Base-by-base conservation (phyloP, 2,113 vertebrate species). In the Hucho hucho region DNA sequence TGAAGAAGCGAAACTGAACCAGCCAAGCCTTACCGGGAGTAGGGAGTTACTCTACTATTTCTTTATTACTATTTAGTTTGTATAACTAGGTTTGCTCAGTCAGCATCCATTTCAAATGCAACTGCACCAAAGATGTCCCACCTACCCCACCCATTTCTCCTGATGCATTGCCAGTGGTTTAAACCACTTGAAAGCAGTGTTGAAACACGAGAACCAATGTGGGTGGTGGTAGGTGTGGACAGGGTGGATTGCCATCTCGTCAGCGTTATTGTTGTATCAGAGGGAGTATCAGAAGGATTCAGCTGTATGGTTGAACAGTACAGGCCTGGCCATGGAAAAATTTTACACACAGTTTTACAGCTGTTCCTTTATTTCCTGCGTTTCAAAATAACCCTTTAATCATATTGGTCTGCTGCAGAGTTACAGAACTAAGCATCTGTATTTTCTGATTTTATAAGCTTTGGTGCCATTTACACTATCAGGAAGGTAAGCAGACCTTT, bases 401-500 rank as follows among this genome's bases (percentile, higher is more conserved):
- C 47, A 37, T 71, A 9, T 61, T 24, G 58, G 58, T n/a, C 20
- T 11, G 6, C n/a, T n/a, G 18, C 12, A 61, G 6, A 61, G 20
- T 22, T 61, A 11, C 58, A 61, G 58, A 53, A 53, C 49, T 53
- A 53, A 53, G 49, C 14, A 53, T 53, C 49, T 4, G 49, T 18
- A 18, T 53, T 18, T 53, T 69, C 14, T 24, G 20, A 24, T 75
- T 75, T 18, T 29, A 25, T 43, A 46, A 25, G 11, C 18, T 43
- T 73, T 64, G 13, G 59, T 13, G 32, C 58, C 12, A 53, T 63
- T 63, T 63, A 32, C 29, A 12, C 37, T 69, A 25, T 58, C 63
- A 47, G 32, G 43, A 26, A 77, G 75, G n/a, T 58, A 25, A 69
- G 59, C 53, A 67, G 7, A 69, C 53, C 6, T 37, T 32, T 69